A percentile compares a stretch with the other conserved stretches of the same genome.
phyloP scores from a whole-genome alignment of 2,113 vertebrate species.

The Grammomys dolichurus region DNA sequence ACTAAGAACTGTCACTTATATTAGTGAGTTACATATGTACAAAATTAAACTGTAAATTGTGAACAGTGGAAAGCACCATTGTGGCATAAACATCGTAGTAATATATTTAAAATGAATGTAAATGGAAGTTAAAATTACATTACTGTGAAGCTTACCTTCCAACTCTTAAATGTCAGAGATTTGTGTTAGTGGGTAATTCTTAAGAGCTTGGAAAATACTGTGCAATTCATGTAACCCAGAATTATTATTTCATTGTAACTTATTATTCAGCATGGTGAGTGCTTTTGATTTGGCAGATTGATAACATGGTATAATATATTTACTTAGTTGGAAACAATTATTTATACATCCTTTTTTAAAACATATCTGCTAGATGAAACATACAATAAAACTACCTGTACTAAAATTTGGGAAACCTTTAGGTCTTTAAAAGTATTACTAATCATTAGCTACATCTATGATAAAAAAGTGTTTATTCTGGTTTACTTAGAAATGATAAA shows the following conservation, averaged over 20 bases:
- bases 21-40: slow-evolving; percentile 87
- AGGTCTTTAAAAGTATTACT: slow-evolving; percentile 77
- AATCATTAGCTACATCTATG: slow-evolving; percentile 81
- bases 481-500: slow-evolving; percentile 74
- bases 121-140: slow-evolving; percentile 87
- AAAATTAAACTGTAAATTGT: slow-evolving; percentile 89
- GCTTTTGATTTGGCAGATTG: slow-evolving; percentile 85
- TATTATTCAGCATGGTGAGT: slow-evolving; percentile 86
- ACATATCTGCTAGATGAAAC: slow-evolving; percentile 74
- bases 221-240: slow-evolving; percentile 87
- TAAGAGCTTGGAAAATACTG: slow-evolving; percentile 88
- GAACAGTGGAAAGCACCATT: slow-evolving; percentile 90
- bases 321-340: slow-evolving; percentile 85
- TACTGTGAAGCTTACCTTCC: slow-evolving; percentile 90
- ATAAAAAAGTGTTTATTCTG: slow-evolving; percentile 80
- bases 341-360: slow-evolving; percentile 81
- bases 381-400: slow-evolving; percentile 84
- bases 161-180: slow-evolving; percentile 87
- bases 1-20: slow-evolving; percentile 82
- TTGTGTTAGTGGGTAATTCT: slow-evolving; percentile 85
- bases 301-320: slow-evolving; percentile 83
- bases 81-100: slow-evolving; percentile 89
- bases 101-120: slow-evolving; percentile 90
- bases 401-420: slow-evolving; percentile 83
- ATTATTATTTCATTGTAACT: slow-evolving; percentile 89